Evolutionary conservation across 1,140 invertebrate species (phyloP).

Genomic region (Aphis gossypii): DNA sequence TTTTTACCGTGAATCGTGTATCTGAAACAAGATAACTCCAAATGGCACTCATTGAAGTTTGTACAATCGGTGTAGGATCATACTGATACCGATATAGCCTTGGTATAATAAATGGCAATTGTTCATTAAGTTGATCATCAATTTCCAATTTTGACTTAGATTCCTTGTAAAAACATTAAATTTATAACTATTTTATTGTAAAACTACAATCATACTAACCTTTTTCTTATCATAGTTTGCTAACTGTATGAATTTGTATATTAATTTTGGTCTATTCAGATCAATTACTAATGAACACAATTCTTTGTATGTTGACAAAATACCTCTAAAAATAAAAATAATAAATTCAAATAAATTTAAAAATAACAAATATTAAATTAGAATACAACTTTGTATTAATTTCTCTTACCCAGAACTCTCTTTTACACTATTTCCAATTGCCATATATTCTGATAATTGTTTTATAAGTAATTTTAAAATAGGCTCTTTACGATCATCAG

Average conservation of each 20-base stretch:
- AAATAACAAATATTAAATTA: background rate
- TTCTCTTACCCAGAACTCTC: constrained; percentile 67
- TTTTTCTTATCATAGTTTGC: constrained; percentile 84
- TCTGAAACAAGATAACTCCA: constrained; percentile 89
- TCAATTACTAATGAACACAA: constrained; percentile 91
- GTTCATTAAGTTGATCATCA: constrained; percentile 78
- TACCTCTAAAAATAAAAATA: constrained; percentile 33
- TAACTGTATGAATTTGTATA: constrained; percentile 94
- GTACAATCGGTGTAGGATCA: constrained; percentile 89
- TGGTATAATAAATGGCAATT: constrained; percentile 85
- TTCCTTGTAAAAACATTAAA: constrained; percentile 22
- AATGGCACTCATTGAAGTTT: constrained; percentile 89
- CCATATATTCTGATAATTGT: constrained; percentile 72
- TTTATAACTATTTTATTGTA: background rate
- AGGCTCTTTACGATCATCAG: constrained; percentile 73
- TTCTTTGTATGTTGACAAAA: constrained; percentile 86
- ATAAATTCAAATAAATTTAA: background rate
- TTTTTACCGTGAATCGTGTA: constrained; percentile 73
- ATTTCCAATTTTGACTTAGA: constrained; percentile 49
- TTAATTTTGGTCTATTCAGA: constrained; percentile 90
- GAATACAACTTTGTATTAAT: constrained; percentile 71
- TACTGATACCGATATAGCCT: constrained; percentile 88
- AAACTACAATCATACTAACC: background rate
- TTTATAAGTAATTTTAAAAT: constrained; percentile 81
- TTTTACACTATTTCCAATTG: constrained; percentile 38